phyloP scores from a whole-genome alignment of 2,797 vertebrate species.

The Chrosomus eos region DNA sequence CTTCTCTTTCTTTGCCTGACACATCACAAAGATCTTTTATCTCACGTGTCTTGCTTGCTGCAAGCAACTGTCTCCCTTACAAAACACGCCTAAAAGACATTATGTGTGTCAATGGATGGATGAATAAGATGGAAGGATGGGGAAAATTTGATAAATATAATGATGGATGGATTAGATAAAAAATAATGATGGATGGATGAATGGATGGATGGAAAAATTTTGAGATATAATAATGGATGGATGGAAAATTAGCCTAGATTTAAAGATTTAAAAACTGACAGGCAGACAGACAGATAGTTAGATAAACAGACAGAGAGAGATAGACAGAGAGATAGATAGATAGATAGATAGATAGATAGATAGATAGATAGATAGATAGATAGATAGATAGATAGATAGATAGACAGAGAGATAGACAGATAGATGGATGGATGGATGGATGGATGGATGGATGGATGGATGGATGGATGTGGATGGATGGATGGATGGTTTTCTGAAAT shows the following conservation, averaged over 20 bases:
- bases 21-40: conserved; percentile 30
- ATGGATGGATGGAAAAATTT: neutral
- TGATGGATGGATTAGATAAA: neutral
- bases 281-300: neutral
- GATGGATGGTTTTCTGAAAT: neutral
- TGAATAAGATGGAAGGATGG: neutral
- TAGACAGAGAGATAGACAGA: neutral
- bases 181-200: neutral
- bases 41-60: conserved; percentile 6
- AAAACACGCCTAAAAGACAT: conserved; percentile 35
- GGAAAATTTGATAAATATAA: neutral
- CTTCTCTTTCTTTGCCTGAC: conserved; percentile 18
- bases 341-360: neutral
- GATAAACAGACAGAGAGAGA: neutral
- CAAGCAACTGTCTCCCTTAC: conserved; percentile 3
- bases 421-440: too few species aligned
- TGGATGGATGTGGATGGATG: too few species aligned
- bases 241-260: neutral
- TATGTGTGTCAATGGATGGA: conserved; percentile 50
- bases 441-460: too few species aligned
- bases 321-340: neutral
- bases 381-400: rapidly evolving
- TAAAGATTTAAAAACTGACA: too few species aligned
- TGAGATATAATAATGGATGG: neutral
- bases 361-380: neutral